These are phyloP conservation scores for Chloroceryle aenea DNA, from an alignment of 2,113 vertebrate genomes.

Conservation along the genomic window DNA sequence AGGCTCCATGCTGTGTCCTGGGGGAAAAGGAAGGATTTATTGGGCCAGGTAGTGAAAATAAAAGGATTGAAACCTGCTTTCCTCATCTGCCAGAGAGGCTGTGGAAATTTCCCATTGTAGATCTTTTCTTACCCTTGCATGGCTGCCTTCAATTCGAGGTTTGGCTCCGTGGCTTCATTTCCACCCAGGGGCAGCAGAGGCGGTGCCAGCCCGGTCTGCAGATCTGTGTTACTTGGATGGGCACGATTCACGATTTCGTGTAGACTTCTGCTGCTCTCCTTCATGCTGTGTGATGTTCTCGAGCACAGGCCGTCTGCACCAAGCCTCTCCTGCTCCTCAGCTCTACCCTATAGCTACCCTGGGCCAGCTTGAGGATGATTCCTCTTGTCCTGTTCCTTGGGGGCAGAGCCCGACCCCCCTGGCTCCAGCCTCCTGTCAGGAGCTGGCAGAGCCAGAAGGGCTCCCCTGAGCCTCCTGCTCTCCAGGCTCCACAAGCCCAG, in stretches of 20 bases:
- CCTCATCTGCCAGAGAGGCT: not conserved
- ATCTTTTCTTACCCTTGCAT: not conserved
- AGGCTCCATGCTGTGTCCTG: not conserved
- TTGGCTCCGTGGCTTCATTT: not conserved
- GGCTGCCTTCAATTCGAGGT: not conserved
- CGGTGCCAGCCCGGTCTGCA: not conserved
- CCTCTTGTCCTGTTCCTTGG: too few species aligned
- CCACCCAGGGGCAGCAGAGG: not conserved
- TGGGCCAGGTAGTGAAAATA: not conserved
- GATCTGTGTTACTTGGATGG: not conserved
- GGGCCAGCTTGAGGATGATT: too few species aligned
- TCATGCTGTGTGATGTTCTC: rapidly evolving
- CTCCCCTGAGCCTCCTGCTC: too few species aligned
- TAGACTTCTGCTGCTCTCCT: not conserved
- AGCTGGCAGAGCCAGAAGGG: too few species aligned
- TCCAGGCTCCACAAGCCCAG: too few species aligned
- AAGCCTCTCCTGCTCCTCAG: too few species aligned
- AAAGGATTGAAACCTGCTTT: not conserved
- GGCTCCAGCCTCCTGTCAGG: too few species aligned
- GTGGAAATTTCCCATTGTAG: rapidly evolving
- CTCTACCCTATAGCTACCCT: too few species aligned
- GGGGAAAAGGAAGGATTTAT: not conserved
- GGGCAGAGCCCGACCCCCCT: too few species aligned
- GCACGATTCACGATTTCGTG: rapidly evolving
- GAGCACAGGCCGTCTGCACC: not conserved